These are phyloP conservation scores for Chironex yamaguchii DNA, from an alignment of 30 jellyfish, hydroid and myxozoan species.

Conservation along the genomic window DNA sequence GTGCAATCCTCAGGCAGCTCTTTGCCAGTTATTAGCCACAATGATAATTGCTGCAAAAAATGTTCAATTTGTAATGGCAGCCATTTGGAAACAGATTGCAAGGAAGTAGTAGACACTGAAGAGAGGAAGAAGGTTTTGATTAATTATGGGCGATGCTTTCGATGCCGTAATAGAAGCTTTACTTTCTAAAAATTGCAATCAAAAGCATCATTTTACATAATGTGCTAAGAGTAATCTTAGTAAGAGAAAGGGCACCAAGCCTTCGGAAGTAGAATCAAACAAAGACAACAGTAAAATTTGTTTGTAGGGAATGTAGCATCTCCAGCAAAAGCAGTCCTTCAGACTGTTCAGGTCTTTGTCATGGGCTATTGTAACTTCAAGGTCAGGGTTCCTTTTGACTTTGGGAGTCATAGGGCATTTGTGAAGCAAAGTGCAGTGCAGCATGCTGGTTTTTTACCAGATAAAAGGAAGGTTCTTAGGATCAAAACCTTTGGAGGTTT, in stretches of 20 bases:
- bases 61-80: constrained; percentile 29
- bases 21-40: no score
- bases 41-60: neutral
- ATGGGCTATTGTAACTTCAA: constrained; percentile 17
- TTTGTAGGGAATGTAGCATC: constrained; percentile 18
- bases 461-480: neutral
- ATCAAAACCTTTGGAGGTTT: constrained; percentile 38
- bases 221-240: neutral
- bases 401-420: constrained; percentile 43
- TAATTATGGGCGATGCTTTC: constrained; percentile 25
- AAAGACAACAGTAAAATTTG: no score
- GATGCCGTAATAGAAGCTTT: constrained; percentile 14
- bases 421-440: neutral
- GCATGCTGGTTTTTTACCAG: constrained; percentile 3
- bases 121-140: constrained; percentile 23
- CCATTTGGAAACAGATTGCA: constrained; percentile 32
- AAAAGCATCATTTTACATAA: constrained; percentile 43
- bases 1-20: no score
- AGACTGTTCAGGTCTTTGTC: constrained; percentile 42
- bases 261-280: no score
- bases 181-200: constrained; percentile 13
- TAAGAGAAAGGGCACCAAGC: no score
- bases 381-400: constrained; percentile 41
- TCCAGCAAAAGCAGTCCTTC: constrained; percentile 63
- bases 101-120: neutral